Evolutionary conservation across 2,797 vertebrate genomes (phyloP), one percentile per base, ranked within the genome.

Genomic region (Australoheros facetus): DNA sequence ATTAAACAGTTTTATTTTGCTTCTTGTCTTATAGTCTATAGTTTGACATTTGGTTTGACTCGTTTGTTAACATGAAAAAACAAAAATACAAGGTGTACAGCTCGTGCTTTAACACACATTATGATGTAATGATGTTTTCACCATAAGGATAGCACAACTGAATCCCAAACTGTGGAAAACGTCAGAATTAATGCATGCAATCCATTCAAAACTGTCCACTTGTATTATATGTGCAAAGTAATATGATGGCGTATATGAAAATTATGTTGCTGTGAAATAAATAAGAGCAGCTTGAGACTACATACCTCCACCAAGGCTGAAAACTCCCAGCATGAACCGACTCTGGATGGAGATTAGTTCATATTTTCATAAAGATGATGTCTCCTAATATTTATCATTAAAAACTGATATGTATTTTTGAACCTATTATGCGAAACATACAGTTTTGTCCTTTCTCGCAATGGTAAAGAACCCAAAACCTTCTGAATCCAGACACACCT

Each of bases 191-290:
- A 91, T 39, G 28, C 55, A 73, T 64, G 66, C 26, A 8, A 78
- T 76, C 16, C 28, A 48, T 62, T 34, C 72, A 76, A 80, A 23
- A 11, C 0, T 59, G 51, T 64, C 45, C 21, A 10, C 6, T 51
- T 0, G 51, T 69, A 72, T 2, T 53, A 19, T 39, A 2, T 80
- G 81, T 80, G 79, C n/a, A n/a, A n/a, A n/a, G n/a, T n/a, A n/a
- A n/a, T 54, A 84, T 60, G 58, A 30, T 21, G 73, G 58, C 30
- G 54, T 73, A 66, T 30, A 80, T 37, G 69, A 39, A 78, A 86
- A 75, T 75, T 2, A 26, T 64, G 80, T 74, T 19, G 66, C 62
- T 78, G 56, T 34, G 45, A 72, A 90, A 89, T 86, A 90, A 91
- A 87, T 85, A 89, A 26, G 16, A 51, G 62, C 62, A 69, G 62